Evolutionary conservation across 2,797 vertebrate species (phyloP).

Genomic region (Coilia nasus): DNA sequence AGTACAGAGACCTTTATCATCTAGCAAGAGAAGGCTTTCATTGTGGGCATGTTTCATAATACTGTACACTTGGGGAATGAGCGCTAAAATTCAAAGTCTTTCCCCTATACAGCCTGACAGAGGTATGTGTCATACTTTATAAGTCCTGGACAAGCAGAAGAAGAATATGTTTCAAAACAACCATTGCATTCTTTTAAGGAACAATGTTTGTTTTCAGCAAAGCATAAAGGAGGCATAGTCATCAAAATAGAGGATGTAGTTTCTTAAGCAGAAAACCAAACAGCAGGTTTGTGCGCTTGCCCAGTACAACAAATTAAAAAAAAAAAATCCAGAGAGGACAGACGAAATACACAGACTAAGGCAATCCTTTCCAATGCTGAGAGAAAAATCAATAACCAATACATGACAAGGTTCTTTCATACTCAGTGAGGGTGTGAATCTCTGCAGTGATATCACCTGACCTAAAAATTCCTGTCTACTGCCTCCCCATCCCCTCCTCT

Average conservation of each 20-base stretch:
- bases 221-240: constrained; percentile 2
- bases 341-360: constrained; percentile 3
- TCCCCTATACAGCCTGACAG: not conserved
- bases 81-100: not conserved
- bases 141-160: not conserved
- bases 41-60: not conserved
- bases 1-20: not conserved
- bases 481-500: constrained; percentile 14
- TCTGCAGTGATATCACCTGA: constrained; percentile 31
- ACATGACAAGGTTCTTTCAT: not conserved
- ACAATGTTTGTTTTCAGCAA: not conserved
- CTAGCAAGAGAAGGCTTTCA: not conserved
- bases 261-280: not conserved
- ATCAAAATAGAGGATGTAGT: not conserved
- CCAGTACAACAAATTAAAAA: not conserved
- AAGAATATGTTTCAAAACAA: constrained; percentile 4
- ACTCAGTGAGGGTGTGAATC: constrained; percentile 21
- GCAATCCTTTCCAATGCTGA: constrained; percentile 14
- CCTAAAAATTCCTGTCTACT: constrained; percentile 27
- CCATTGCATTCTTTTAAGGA: not conserved
- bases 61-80: not conserved
- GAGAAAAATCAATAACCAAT: not conserved
- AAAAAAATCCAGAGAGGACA: not conserved
- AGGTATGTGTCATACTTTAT: not conserved
- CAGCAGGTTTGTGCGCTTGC: not conserved